These are phyloP conservation scores for Trichogramma evanescens DNA, from an alignment of 2,888 invertebrate species.

Conservation along the genomic window DNA sequence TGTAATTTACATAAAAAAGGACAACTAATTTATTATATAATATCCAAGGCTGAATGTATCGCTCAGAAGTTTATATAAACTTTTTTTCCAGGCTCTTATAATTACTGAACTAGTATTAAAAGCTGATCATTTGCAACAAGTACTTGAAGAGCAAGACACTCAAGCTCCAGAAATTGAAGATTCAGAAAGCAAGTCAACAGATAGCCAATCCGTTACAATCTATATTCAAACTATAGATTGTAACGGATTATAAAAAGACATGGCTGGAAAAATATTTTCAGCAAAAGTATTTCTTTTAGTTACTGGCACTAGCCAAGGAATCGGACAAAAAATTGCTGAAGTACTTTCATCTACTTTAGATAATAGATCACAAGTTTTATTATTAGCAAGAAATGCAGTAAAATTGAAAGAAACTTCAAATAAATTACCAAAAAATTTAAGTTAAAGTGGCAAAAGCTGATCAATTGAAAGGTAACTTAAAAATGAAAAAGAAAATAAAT, in stretches of 20 bases:
- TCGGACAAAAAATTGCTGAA: constrained; percentile 72
- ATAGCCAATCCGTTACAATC: constrained; percentile 3
- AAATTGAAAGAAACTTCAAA: constrained; percentile 60
- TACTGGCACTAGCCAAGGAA: constrained; percentile 84
- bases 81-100: constrained; percentile 45
- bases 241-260: constrained; percentile 12
- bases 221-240: constrained; percentile 14
- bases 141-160: constrained; percentile 33
- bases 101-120: constrained; percentile 49
- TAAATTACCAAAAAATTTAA: constrained; percentile 49
- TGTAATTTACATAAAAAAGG: not conserved
- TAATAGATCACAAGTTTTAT: constrained; percentile 62
- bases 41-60: constrained; percentile 21
- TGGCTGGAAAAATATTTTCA: constrained; percentile 26
- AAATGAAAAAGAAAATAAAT: constrained; percentile 2
- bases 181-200: constrained; percentile 8
- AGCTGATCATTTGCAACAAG: constrained; percentile 46
- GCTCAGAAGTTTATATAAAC: constrained; percentile 2
- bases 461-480: constrained; percentile 35
- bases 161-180: constrained; percentile 17
- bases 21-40: constrained; percentile 5
- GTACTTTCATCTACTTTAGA: constrained; percentile 63
- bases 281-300: constrained; percentile 52
- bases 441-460: constrained; percentile 42
- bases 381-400: constrained; percentile 66